Evolutionary conservation across 2,113 vertebrate species (phyloP).

Genomic region (Blennius ocellaris): DNA sequence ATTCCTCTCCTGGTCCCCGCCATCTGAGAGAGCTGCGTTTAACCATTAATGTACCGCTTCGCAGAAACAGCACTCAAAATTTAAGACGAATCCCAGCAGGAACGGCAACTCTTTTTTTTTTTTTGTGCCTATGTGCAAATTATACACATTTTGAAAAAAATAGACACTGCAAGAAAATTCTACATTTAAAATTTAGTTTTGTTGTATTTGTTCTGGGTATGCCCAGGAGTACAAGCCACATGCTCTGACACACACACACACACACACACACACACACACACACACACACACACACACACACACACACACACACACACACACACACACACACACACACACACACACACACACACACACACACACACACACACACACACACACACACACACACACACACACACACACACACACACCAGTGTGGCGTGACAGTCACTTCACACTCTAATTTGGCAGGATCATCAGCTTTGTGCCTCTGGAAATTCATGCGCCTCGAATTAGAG

Average conservation of each 20-base stretch:
- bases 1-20: constrained; percentile 64
- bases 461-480: constrained; percentile 91
- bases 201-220: no score
- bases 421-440: constrained; percentile 86
- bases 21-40: constrained; percentile 61
- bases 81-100: constrained; percentile 13
- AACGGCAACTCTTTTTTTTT: neutral
- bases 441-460: constrained; percentile 87
- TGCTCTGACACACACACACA: no score
- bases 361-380: no score
- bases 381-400: neutral
- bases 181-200: no score
- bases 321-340: no score
- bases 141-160: neutral
- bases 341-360: no score
- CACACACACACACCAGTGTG: constrained; percentile 47
- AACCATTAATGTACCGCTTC: constrained; percentile 51
- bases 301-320: no score
- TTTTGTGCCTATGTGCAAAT: neutral
- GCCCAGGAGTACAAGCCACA: no score
- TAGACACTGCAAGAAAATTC: no score
- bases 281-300: no score
- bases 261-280: no score
- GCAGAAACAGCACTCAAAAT: constrained; percentile 10
- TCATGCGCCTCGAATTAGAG: constrained; percentile 92